Conservation (phyloP, 1,140 invertebrate genomes). For the Callitettix versicolor region DNA sequence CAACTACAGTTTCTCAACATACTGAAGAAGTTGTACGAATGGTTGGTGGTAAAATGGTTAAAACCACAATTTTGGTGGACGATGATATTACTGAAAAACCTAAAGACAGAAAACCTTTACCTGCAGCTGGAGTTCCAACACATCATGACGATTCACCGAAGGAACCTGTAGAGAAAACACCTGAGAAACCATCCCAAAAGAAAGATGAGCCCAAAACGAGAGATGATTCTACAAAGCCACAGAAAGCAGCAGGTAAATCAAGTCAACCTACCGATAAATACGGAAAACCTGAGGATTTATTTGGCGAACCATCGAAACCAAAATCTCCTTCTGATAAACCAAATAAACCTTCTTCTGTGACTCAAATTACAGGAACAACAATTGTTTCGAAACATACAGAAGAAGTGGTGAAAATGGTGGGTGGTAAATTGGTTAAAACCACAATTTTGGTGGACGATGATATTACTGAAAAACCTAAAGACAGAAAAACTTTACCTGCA, state of each 20-base stretch:
- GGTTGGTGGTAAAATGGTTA: slow-evolving; percentile 21
- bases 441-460: background rate
- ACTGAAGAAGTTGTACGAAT: slow-evolving; percentile 16
- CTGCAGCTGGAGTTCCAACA: background rate
- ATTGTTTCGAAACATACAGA: background rate
- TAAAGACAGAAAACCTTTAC: background rate
- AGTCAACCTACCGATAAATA: slow-evolving; percentile 1
- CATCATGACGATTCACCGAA: background rate
- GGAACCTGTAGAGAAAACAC: background rate
- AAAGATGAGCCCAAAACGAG: background rate
- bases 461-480: too few relatives aligned
- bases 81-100: background rate
- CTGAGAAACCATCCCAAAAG: too few relatives aligned
- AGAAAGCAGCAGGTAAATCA: slow-evolving; percentile 3
- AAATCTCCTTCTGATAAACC: too few relatives aligned
- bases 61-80: background rate
- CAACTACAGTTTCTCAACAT: background rate
- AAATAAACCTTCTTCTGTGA: background rate
- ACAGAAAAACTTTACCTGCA: background rate
- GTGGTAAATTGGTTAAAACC: slow-evolving; percentile 13
- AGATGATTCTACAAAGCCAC: background rate
- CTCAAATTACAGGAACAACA: background rate
- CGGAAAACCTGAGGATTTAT: background rate
- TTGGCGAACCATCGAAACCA: background rate
- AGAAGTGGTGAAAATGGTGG: slow-evolving; percentile 18